A percentile compares a stretch with the other conserved stretches of the same genome.
phyloP scores from a whole-genome alignment of 2,113 vertebrate species.

The Lagenorhynchus albirostris region DNA sequence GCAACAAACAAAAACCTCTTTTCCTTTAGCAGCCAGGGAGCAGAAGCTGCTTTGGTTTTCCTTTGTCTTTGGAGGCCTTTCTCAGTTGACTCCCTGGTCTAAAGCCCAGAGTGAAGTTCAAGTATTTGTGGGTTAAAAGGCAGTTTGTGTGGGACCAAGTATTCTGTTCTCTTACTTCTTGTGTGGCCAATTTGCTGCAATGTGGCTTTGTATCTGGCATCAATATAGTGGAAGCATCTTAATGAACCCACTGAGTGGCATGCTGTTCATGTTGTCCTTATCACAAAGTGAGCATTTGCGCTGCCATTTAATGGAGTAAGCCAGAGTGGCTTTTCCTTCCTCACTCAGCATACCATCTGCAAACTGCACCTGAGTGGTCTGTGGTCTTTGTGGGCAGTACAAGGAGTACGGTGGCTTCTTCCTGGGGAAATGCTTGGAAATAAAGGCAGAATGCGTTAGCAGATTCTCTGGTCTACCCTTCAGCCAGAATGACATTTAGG shows the following conservation, averaged over 20 bases:
- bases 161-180: neutral
- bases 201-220: neutral
- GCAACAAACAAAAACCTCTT: neutral
- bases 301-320: neutral
- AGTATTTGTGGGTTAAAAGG: neutral
- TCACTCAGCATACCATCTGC: neutral
- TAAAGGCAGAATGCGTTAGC: neutral
- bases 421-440: neutral
- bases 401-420: neutral
- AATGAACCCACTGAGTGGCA: neutral
- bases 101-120: neutral
- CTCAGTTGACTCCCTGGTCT: neutral
- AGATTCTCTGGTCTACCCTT: neutral
- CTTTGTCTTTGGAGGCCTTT: neutral
- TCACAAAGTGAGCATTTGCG: neutral
- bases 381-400: neutral
- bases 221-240: neutral
- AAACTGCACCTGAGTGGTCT: neutral
- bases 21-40: neutral
- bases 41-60: neutral
- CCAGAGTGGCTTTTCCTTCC: neutral
- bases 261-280: neutral
- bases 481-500: neutral
- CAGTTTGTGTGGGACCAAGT: neutral
- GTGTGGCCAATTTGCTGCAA: neutral